These are phyloP conservation scores for Anseranas semipalmata DNA, from an alignment of 2,113 vertebrate genomes.

Conservation along the genomic window DNA sequence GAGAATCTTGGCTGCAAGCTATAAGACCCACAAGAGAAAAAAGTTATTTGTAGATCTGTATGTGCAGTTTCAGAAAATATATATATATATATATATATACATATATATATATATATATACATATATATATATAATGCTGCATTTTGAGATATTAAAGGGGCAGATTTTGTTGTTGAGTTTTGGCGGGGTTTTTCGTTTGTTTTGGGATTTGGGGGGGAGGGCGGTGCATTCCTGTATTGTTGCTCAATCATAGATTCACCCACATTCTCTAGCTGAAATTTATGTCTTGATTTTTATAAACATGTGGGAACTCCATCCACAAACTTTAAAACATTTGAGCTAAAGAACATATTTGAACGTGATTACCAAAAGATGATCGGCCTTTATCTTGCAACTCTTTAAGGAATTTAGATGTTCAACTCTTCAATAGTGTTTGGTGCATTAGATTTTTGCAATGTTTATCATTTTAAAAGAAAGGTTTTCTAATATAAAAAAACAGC, in stretches of 20 bases:
- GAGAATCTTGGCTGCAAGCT: background rate
- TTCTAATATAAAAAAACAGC: slow-evolving; percentile 57
- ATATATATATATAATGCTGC: background rate
- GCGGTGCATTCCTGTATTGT: background rate
- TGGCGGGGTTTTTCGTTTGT: background rate
- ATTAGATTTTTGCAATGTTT: slow-evolving; percentile 66
- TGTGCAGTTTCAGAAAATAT: background rate
- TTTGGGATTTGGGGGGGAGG: background rate
- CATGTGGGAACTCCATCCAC: background rate
- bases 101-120: no score
- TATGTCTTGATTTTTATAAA: background rate
- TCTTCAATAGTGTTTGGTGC: slow-evolving; percentile 73
- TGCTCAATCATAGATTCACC: background rate
- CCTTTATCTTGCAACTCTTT: slow-evolving; percentile 67
- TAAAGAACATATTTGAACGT: slow-evolving; percentile 36
- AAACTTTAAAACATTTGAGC: slow-evolving; percentile 30
- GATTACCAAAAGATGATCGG: slow-evolving; percentile 59
- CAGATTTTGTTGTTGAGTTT: background rate
- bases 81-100: no score
- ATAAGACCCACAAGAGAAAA: background rate
- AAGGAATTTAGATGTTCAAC: slow-evolving; percentile 68
- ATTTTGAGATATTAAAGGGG: background rate
- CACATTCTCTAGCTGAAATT: background rate
- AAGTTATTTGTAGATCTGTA: background rate
- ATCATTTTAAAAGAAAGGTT: slow-evolving; percentile 67